Conservation (phyloP, 1,140 invertebrate genomes). For the Philotrypesis tridentata region DNA sequence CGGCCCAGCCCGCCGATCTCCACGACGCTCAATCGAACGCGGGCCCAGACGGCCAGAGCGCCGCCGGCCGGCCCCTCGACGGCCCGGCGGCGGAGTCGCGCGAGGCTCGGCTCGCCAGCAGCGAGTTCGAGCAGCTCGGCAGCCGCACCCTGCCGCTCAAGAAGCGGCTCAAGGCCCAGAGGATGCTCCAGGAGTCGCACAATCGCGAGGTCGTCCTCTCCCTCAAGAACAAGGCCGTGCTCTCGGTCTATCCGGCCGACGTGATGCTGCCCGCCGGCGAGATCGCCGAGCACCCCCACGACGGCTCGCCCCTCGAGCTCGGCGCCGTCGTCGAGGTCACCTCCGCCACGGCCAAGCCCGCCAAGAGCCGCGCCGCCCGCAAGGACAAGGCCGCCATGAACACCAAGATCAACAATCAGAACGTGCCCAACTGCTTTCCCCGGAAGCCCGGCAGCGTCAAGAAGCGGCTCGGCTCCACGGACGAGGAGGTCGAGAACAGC, state of each 20-base stretch:
- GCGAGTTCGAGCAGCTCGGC: constrained; percentile 50
- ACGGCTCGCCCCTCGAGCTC: constrained; percentile 14
- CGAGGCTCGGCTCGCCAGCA: background rate
- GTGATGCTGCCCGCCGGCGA: constrained; percentile 65
- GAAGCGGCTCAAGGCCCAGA: constrained; percentile 65
- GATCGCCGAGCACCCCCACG: constrained; percentile 40
- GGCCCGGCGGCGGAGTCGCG: background rate
- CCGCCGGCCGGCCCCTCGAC: too few relatives aligned
- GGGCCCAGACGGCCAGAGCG: too few relatives aligned
- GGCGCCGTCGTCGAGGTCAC: constrained; percentile 21
- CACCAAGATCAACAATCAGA: constrained; percentile 30
- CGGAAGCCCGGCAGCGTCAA: constrained; percentile 18
- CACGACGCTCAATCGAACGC: too few relatives aligned
- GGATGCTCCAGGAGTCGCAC: constrained; percentile 53
- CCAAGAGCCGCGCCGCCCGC: background rate
- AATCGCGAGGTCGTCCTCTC: constrained; percentile 41
- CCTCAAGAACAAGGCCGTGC: constrained; percentile 45
- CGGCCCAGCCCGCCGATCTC: too few relatives aligned
- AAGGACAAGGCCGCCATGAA: constrained; percentile 21
- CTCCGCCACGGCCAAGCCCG: background rate
- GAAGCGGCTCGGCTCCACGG: background rate
- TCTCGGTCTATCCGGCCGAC: constrained; percentile 59
- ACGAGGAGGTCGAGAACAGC: constrained; percentile 16
- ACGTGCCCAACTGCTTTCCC: constrained; percentile 37
- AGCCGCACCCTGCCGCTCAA: constrained; percentile 68